Base-by-base conservation (phyloP, 2,113 vertebrate species). In the Chloroceryle aenea region DNA sequence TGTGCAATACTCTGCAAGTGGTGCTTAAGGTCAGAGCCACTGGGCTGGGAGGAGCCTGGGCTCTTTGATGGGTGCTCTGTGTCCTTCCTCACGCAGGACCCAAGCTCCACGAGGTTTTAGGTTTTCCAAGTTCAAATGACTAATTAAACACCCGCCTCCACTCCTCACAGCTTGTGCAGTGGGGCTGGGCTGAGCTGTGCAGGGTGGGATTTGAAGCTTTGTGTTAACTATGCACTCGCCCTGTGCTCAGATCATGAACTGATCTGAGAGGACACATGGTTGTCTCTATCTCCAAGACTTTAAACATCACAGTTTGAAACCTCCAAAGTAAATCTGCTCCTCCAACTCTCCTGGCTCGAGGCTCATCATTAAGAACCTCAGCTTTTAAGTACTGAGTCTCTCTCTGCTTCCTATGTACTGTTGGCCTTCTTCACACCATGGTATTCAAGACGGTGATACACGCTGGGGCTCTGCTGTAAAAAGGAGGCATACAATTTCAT, bases 101-200 rank as follows among this genome's bases (percentile, higher is more conserved):
- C 34, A 48, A 68, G 29, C 47, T 86, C 25, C 82, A 36, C 16
- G 20, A 0, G 1, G n/a, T 36, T 80, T 48, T 62, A 55, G 30
- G 21, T 36, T 83, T 72, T 66, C 43, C n/a, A 47, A 27, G 21
- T 23, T 78, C 43, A 58, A 40, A 34, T 0, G 1, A 16, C 25
- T 36, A 38, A 40, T 72, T 30, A 40, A 71, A 45, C 17, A 10
- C 16, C 20, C 1, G 0, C 27, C 23, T 55, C 16, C n/a, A 10
- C 18, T 45, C 36, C 43, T 64, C 1, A 1, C 32, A 40, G 45
- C 52, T n/a, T 1, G 0, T 12, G 50, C 1, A 1, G 58, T 34
- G 34, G 20, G 32, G 50, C 29, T 53, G 36, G 20, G 18, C 45
- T 34, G 27, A 40, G 50, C 50, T 71, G 52, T 27, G 69, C 25